Conservation (phyloP, 1,140 invertebrate species). For the Magallana ariakensis region DNA sequence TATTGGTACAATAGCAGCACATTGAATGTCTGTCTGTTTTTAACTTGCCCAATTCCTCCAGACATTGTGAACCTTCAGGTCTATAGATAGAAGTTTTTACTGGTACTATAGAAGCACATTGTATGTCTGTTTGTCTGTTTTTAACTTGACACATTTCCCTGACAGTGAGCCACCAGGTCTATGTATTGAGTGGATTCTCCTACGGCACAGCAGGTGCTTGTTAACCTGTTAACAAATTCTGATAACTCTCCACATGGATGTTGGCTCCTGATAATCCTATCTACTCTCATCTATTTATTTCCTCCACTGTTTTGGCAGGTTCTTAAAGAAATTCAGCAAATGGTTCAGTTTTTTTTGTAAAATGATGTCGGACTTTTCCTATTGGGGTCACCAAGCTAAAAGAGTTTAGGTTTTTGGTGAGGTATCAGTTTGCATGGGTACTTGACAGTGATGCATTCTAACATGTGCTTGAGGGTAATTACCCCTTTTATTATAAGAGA, state of each 20-base stretch:
- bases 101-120: too few relatives aligned
- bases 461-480: conserved; percentile 15
- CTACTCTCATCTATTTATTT: conserved; percentile 9
- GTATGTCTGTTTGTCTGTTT: too few relatives aligned
- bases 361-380: neutral
- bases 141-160: too few relatives aligned
- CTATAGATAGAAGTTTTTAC: too few relatives aligned
- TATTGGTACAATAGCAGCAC: too few relatives aligned
- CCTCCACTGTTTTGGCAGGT: neutral
- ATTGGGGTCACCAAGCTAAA: neutral
- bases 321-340: neutral
- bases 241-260: conserved; percentile 8
- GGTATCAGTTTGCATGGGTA: neutral
- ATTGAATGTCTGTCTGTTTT: too few relatives aligned
- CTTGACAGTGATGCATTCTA: conserved; percentile 12
- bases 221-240: conserved; percentile 37
- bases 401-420: neutral
- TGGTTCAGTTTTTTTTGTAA: neutral
- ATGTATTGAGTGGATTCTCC: too few relatives aligned
- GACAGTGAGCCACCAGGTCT: too few relatives aligned
- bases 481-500: conserved; percentile 26
- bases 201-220: neutral
- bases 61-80: too few relatives aligned
- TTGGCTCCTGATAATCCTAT: conserved; percentile 9
- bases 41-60: too few relatives aligned